A percentile compares a stretch with the other conserved stretches of the same genome.
Evolutionary conservation across 2,888 invertebrate genomes (phyloP).

Genomic region (Phania funesta): DNA sequence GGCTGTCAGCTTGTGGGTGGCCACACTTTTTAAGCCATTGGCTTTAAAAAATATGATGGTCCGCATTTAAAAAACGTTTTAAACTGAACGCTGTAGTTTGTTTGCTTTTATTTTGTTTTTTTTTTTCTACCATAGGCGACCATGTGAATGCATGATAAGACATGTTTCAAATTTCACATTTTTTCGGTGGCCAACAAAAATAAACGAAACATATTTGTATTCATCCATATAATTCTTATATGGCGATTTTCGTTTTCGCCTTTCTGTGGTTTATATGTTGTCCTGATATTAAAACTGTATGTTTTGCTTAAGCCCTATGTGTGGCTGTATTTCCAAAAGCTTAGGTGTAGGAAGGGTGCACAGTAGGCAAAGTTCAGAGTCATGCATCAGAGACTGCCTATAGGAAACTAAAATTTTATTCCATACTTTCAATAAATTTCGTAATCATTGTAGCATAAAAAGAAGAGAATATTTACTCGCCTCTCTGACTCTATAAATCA

Average conservation of each 20-base stretch:
- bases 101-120: not conserved
- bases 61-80: not conserved
- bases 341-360: not conserved
- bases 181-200: slow-evolving; percentile 8
- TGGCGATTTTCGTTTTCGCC: not conserved
- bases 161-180: slow-evolving; percentile 15
- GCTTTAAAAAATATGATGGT: not conserved
- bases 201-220: not conserved
- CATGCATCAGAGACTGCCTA: too few relatives aligned
- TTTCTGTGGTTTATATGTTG: not conserved
- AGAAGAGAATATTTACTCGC: too few relatives aligned
- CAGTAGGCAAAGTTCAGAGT: too few relatives aligned
- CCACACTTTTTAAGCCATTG: not conserved
- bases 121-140: not conserved
- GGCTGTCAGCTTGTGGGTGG: too few relatives aligned
- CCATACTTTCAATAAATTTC: too few relatives aligned
- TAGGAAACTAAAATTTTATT: too few relatives aligned
- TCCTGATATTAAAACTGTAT: not conserved
- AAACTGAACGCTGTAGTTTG: not conserved
- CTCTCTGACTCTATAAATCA: too few relatives aligned
- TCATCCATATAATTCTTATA: not conserved
- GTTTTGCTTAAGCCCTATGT: not conserved
- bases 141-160: slow-evolving; percentile 41
- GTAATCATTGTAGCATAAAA: too few relatives aligned
- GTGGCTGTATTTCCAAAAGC: not conserved